A percentile compares a stretch with the other conserved stretches of the same genome.
phyloP scores from a whole-genome alignment of 2,113 vertebrate genomes.

The Charina bottae region DNA sequence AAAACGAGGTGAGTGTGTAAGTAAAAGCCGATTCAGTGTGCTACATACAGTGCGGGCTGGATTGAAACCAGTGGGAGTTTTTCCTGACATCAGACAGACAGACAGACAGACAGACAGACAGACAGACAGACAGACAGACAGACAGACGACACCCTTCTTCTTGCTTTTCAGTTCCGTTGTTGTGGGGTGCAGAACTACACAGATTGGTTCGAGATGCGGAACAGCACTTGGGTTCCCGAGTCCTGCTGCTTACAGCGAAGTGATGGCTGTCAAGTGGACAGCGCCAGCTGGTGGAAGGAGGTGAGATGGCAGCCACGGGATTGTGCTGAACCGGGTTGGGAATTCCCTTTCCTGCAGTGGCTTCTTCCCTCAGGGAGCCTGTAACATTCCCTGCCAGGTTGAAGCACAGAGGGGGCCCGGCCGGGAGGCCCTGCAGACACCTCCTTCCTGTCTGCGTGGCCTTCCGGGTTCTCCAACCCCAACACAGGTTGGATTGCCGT shows the following conservation, averaged over 20 bases:
- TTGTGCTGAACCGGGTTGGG: neutral
- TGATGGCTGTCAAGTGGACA: slow-evolving; percentile 12
- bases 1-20: slow-evolving; percentile 74
- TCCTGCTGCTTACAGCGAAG: slow-evolving; percentile 76
- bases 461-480: neutral
- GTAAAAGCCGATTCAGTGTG: neutral
- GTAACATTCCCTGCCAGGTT: neutral
- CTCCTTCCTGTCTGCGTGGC: neutral
- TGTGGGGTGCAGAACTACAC: slow-evolving; percentile 80
- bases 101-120: neutral
- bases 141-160: neutral
- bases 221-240: slow-evolving; percentile 57
- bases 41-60: neutral
- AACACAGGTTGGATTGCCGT: neutral
- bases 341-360: neutral
- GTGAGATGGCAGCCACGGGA: slow-evolving; percentile 15
- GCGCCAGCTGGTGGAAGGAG: slow-evolving; percentile 50
- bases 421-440: neutral
- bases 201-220: slow-evolving; percentile 76
- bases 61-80: neutral
- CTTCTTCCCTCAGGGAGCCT: neutral
- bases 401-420: neutral
- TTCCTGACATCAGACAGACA: neutral
- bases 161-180: slow-evolving; percentile 80
- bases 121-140: neutral